Evolutionary conservation across 2,113 vertebrate genomes (phyloP), one percentile per base, ranked within the genome.

Genomic region (Amazona vittata): DNA sequence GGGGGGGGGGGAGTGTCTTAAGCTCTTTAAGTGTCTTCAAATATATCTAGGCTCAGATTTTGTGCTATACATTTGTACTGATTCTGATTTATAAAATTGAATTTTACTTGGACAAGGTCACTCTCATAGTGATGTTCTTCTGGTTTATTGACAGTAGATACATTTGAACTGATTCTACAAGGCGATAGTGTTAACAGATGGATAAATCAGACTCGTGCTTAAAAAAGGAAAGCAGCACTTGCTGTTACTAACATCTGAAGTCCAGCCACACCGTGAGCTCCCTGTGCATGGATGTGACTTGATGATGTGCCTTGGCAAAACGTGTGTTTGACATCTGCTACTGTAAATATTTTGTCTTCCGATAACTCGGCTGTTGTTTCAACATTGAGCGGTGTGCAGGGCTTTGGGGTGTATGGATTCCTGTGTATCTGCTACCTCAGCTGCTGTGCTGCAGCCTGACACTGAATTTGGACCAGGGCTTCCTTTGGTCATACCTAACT

Each of bases 321-420:
- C 1, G 1, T 1, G 0, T 49, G 14, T 37, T 78, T 87, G 52
- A 43, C 44, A 41, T 81, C 69, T 76, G 69, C 62, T 79, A 5
- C 52, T 82, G 93, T 62, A 82, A 52, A 35, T 91, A 39, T 33
- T 91, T 60, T 78, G 60, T 26, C 13, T 87, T 78, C 43, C 14
- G 78, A 49, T 63, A 91, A 78, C 49, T 25, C 28, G 49, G n/a
- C 63, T 52, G 65, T 44, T 62, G 52, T 19, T 76, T 74, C 46
- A 11, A 7, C 22, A 39, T 2, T 0, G 1, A 39, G 26, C 0
- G 1, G 1, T 41, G 53, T 9, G 63, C 1, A 6, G 55, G 37
- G 12, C 21, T 24, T 29, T 49, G 73, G 73, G 31, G 8, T 28
- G 1, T 11, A 4, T 3, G 15, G 37, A 24, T 74, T 70, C 29